phyloP scores from a whole-genome alignment of 2,797 vertebrate genomes.

The Amblyraja radiata region DNA sequence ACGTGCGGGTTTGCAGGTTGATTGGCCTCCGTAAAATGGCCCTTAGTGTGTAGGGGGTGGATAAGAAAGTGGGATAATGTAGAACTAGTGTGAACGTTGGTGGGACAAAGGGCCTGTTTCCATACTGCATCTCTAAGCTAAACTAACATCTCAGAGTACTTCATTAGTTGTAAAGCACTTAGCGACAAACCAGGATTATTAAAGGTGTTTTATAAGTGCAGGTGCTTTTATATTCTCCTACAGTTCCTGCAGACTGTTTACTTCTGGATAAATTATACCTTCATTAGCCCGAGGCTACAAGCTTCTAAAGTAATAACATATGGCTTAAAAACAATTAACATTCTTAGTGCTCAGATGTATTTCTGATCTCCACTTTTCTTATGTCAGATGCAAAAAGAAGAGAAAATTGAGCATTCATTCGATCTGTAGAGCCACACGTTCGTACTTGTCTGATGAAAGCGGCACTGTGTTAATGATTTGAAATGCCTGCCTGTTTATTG shows the following conservation, averaged over 20 bases:
- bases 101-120: no score
- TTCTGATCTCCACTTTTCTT: background rate
- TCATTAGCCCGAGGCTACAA: background rate
- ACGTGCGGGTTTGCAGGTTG: no score
- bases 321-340: background rate
- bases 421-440: background rate
- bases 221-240: background rate
- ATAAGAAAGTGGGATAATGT: no score
- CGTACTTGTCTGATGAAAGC: background rate
- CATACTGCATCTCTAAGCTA: no score
- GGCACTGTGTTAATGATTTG: background rate
- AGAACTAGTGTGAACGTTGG: no score
- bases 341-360: background rate
- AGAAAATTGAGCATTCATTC: background rate
- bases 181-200: background rate
- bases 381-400: background rate
- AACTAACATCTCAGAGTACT: no score
- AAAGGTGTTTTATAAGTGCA: background rate
- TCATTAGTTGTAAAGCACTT: background rate
- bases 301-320: background rate
- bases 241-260: conserved; percentile 5
- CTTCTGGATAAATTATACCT: background rate
- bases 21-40: no score
- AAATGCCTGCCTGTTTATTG: background rate
- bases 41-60: no score